Conservation (phyloP, 2,888 invertebrate species). For the Oasisia sp. region DNA sequence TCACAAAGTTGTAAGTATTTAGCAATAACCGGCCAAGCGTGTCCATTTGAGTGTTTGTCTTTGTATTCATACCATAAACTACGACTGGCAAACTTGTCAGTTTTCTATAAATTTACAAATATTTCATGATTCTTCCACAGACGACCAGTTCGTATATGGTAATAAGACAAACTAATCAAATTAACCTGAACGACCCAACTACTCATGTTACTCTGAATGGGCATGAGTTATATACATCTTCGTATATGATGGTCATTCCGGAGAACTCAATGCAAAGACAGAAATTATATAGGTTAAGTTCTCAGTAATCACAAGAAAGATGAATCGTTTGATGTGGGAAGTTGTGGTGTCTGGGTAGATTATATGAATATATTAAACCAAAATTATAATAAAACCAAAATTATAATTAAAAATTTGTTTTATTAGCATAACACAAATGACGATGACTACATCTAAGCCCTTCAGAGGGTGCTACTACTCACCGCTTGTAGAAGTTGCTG, state of each 20-base stretch:
- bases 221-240: neutral
- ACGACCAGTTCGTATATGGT: no score
- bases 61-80: no score
- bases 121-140: no score
- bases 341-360: no score
- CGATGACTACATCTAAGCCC: neutral
- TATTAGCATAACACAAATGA: neutral
- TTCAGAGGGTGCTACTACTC: neutral
- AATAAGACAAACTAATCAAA: no score
- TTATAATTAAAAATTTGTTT: neutral
- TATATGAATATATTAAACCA: no score
- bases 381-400: neutral
- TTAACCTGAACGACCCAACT: no score
- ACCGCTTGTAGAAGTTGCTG: conserved; percentile 43
- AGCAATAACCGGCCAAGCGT: no score
- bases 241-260: neutral
- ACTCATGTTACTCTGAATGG: no score
- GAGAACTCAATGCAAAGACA: neutral
- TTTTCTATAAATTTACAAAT: no score
- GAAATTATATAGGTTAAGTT: neutral
- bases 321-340: neutral
- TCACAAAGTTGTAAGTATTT: neutral
- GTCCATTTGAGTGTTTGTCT: no score
- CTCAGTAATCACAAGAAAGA: neutral
- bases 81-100: no score